A percentile compares a stretch with the other conserved stretches of the same genome.
phyloP scores from a whole-genome alignment of 2,797 vertebrate genomes.

The Phalanger gymnotis region DNA sequence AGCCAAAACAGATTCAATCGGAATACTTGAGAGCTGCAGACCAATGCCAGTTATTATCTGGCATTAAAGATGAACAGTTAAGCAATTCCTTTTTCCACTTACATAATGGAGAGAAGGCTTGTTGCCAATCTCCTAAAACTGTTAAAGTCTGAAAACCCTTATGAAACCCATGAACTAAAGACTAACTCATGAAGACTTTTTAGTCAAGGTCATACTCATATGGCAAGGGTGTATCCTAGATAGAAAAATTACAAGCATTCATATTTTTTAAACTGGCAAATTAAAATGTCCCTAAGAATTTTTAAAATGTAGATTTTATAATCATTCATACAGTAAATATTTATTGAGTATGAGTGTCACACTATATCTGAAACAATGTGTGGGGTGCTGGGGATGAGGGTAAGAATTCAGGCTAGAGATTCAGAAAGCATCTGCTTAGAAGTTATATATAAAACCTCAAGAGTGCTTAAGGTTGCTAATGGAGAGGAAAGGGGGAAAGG shows the following conservation, averaged over 20 bases:
- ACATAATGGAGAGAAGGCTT: background rate
- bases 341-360: background rate
- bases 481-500: background rate
- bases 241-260: background rate
- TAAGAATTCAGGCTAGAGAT: background rate
- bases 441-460: background rate
- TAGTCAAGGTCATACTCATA: background rate
- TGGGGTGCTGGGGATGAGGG: background rate
- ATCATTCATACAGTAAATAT: background rate
- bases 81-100: background rate
- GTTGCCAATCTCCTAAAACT: background rate
- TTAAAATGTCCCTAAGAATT: background rate
- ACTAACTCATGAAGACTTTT: background rate
- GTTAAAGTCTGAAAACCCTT: background rate
- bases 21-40: background rate
- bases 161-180: conserved; percentile 17
- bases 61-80: background rate
- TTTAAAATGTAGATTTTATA: background rate
- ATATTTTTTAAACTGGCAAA: conserved; percentile 8
- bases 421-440: background rate
- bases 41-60: conserved; percentile 8
- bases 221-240: background rate
- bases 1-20: background rate
- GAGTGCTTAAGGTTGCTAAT: background rate
- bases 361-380: background rate